A percentile compares a stretch with the other conserved stretches of the same genome.
phyloP scores from a whole-genome alignment of 2,888 invertebrate species.

The Pherbina coryleti region DNA sequence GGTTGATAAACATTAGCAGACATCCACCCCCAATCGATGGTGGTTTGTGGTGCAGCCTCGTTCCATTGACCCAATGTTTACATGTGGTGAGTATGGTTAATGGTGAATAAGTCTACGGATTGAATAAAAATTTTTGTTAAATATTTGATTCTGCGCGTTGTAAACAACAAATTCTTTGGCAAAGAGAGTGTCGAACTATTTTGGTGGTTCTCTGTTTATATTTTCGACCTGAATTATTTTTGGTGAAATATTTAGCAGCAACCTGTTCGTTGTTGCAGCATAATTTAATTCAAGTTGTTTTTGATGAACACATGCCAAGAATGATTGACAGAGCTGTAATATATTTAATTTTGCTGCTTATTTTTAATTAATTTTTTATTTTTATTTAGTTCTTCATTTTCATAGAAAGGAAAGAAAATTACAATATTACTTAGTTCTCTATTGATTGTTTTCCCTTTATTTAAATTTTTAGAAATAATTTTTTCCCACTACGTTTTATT shows the following conservation, averaged over 20 bases:
- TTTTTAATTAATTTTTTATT: no score
- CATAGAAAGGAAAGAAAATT: no score
- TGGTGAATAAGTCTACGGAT: background rate
- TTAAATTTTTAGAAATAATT: no score
- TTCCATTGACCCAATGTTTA: background rate
- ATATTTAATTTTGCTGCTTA: no score
- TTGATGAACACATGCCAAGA: background rate
- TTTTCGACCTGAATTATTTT: background rate
- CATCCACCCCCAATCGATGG: background rate
- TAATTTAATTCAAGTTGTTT: background rate
- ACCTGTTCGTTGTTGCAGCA: background rate
- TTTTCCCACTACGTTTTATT: no score
- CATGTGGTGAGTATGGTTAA: background rate
- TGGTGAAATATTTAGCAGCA: background rate
- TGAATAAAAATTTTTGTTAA: background rate
- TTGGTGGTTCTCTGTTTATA: conserved; percentile 6
- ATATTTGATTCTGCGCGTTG: background rate
- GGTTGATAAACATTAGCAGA: no score
- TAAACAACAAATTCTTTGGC: background rate
- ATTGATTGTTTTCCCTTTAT: no score
- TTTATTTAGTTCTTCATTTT: no score
- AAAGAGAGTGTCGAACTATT: background rate
- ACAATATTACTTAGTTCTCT: no score
- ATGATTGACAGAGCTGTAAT: no score
- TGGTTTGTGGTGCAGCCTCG: background rate